Conservation (phyloP, 1,140 invertebrate species). For the Gryon sp. region DNA sequence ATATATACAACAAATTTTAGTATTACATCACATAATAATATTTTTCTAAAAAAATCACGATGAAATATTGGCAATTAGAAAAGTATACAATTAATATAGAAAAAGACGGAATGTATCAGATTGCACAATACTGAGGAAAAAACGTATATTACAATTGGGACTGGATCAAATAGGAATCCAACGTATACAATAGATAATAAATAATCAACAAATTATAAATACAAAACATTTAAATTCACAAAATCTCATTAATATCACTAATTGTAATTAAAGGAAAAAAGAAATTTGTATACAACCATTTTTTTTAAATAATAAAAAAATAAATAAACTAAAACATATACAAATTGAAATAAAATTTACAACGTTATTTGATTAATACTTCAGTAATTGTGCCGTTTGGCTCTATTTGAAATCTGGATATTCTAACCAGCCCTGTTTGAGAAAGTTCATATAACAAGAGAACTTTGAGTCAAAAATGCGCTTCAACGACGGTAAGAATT, state of each 20-base stretch:
- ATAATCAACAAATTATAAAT: constrained; percentile 44
- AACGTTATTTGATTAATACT: constrained; percentile 47
- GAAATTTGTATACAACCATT: constrained; percentile 18
- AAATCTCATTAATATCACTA: constrained; percentile 19
- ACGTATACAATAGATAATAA: constrained; percentile 31
- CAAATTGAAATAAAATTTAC: constrained; percentile 33
- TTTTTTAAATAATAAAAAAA: constrained; percentile 21
- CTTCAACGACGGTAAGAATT: constrained; percentile 38
- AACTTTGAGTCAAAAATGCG: constrained; percentile 38
- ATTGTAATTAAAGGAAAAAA: constrained; percentile 17
- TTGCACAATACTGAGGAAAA: constrained; percentile 75
- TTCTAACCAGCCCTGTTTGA: constrained; percentile 58
- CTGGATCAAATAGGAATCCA: constrained; percentile 32
- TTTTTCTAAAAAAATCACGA: constrained; percentile 57
- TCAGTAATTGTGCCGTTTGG: constrained; percentile 34
- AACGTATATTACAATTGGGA: constrained; percentile 67
- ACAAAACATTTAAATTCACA: constrained; percentile 14
- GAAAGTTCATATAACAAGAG: constrained; percentile 52
- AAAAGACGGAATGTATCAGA: constrained; percentile 75
- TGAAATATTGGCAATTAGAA: constrained; percentile 65
- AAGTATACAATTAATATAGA: constrained; percentile 63
- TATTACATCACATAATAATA: constrained; percentile 69
- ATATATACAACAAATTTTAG: constrained; percentile 79
- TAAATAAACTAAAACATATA: constrained; percentile 28
- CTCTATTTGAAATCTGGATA: constrained; percentile 19